A percentile compares a stretch with the other conserved stretches of the same genome.
phyloP scores from a whole-genome alignment of 2,888 invertebrate genomes.

The Ecdyonurus torrentis region DNA sequence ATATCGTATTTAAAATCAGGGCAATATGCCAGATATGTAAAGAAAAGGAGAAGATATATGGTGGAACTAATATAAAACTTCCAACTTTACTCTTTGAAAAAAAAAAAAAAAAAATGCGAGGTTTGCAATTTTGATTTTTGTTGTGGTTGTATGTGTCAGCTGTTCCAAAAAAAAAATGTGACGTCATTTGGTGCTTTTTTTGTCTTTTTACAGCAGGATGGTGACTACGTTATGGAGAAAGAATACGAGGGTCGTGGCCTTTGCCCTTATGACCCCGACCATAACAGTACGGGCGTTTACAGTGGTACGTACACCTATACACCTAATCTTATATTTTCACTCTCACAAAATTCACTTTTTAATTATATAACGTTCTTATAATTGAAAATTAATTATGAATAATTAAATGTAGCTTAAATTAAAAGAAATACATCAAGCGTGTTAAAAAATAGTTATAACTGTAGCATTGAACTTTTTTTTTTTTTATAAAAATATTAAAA shows the following conservation, averaged over 20 bases:
- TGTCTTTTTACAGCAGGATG: slow-evolving; percentile 27
- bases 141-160: neutral
- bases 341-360: no score
- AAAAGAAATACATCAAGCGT: no score
- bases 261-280: slow-evolving; percentile 87
- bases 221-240: slow-evolving; percentile 27
- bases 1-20: neutral
- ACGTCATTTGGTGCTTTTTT: neutral
- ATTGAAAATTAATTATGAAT: no score
- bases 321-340: no score
- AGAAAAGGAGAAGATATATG: neutral
- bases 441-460: no score
- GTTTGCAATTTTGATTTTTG: neutral
- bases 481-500: no score
- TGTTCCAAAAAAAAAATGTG: neutral
- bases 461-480: no score
- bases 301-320: slow-evolving; percentile 33
- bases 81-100: neutral
- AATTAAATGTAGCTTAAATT: no score
- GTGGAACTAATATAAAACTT: neutral
- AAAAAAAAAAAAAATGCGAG: neutral
- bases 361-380: no score
- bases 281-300: slow-evolving; percentile 86
- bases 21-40: neutral
- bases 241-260: slow-evolving; percentile 72